Evolutionary conservation across 53 echinoderm and acorn worm genomes (phyloP).

Genomic region (Crossaster papposus): DNA sequence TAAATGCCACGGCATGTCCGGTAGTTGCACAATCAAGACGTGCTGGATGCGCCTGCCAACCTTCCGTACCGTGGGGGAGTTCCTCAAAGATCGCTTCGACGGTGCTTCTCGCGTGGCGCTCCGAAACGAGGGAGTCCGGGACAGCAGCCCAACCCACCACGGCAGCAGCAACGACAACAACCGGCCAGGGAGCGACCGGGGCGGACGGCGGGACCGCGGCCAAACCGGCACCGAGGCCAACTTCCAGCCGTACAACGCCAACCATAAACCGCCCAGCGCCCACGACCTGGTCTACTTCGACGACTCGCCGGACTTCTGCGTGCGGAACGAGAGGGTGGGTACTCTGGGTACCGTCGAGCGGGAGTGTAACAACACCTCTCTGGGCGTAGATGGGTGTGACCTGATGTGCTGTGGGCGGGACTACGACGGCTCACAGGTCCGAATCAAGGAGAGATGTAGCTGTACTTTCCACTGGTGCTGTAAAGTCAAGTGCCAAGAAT

Average conservation of each 20-base stretch:
- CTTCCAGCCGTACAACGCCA: slow-evolving; percentile 88
- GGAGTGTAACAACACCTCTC: slow-evolving; percentile 89
- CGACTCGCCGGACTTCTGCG: slow-evolving; percentile 95
- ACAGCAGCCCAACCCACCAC: slow-evolving; percentile 18
- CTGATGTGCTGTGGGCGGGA: slow-evolving; percentile 94
- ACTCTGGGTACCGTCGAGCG: slow-evolving; percentile 82
- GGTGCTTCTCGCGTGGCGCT: slow-evolving; percentile 89
- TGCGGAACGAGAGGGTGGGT: slow-evolving; percentile 70
- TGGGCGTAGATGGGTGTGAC: slow-evolving; percentile 95
- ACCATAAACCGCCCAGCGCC: slow-evolving; percentile 78
- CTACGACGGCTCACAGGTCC: slow-evolving; percentile 67
- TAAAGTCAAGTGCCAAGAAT: slow-evolving; percentile 88
- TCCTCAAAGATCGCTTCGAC: slow-evolving; percentile 94
- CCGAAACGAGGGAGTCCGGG: slow-evolving; percentile 82
- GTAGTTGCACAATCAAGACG: slow-evolving; percentile 89
- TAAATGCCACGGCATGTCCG: slow-evolving; percentile 99
- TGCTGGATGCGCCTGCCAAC: slow-evolving; percentile 97
- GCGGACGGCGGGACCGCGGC: slow-evolving; percentile 30
- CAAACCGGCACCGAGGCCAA: slow-evolving; percentile 51
- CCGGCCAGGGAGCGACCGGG: not conserved
- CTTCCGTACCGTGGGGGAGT: slow-evolving; percentile 79
- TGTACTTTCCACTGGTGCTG: slow-evolving; percentile 99
- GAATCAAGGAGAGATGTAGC: slow-evolving; percentile 86
- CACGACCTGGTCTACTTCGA: slow-evolving; percentile 94
- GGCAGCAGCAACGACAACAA: slow-evolving; percentile 13